Evolutionary conservation across 2,888 invertebrate genomes (phyloP).

Genomic region (Cheilosia vernalis): DNA sequence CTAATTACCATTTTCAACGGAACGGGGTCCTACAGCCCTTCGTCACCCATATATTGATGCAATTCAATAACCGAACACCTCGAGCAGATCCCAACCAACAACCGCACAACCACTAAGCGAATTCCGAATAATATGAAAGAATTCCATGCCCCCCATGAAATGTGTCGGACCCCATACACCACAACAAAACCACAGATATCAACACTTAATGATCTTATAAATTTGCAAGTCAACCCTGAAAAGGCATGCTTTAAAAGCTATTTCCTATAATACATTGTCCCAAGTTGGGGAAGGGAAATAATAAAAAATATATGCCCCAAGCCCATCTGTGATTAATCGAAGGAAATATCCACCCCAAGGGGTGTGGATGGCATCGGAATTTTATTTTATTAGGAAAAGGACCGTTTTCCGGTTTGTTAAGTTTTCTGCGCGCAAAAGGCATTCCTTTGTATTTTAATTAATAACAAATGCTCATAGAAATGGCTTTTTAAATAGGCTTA

Average conservation of each 20-base stretch:
- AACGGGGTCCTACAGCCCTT: conserved; percentile 5
- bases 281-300: background rate
- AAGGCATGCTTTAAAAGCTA: conserved; percentile 26
- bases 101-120: conserved; percentile 35
- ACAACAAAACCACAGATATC: conserved; percentile 61
- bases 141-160: too few relatives aligned
- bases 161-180: conserved; percentile 12
- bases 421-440: conserved; percentile 4
- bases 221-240: conserved; percentile 44
- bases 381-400: conserved; percentile 17
- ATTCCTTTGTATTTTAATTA: conserved; percentile 46
- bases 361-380: conserved; percentile 1
- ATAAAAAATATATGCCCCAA: conserved; percentile 8
- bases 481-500: conserved; percentile 28
- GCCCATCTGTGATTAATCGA: conserved; percentile 49
- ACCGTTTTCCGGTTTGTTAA: conserved; percentile 49
- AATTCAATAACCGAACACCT: conserved; percentile 17
- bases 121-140: conserved; percentile 26
- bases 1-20: conserved; percentile 21
- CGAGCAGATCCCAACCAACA: background rate
- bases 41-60: conserved; percentile 5
- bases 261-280: conserved; percentile 2
- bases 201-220: conserved; percentile 64
- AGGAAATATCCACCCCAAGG: conserved; percentile 35
- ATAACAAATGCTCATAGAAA: conserved; percentile 41